Evolutionary conservation across 2,113 vertebrate species (phyloP).

Genomic region (Ctenomys sociabilis): DNA sequence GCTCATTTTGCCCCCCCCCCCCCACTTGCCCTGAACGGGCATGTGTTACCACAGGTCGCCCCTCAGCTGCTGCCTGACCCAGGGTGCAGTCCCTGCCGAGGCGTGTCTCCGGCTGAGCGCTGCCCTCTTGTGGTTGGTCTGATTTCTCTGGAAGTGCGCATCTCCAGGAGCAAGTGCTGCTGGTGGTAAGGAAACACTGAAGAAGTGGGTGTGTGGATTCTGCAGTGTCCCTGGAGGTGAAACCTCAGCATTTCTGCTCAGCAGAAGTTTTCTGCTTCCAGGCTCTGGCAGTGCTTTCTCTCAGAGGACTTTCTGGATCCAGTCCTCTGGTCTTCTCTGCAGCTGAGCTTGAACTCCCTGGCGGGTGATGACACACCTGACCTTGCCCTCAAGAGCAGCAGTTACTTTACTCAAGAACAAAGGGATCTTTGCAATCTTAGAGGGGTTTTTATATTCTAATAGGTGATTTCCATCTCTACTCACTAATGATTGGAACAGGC

Average conservation of each 20-base stretch:
- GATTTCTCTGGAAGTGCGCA: neutral
- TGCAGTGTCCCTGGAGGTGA: neutral
- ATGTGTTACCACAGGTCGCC: neutral
- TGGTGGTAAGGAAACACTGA: neutral
- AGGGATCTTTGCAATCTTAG: slow-evolving; percentile 52
- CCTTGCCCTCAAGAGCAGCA: neutral
- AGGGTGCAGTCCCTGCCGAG: neutral
- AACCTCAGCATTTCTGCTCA: neutral
- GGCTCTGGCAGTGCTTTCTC: neutral
- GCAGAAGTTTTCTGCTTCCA: neutral
- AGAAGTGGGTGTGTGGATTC: neutral
- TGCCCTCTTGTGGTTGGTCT: neutral
- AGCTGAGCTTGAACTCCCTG: neutral
- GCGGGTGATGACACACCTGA: neutral
- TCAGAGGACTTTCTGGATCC: neutral
- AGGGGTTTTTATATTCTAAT: slow-evolving; percentile 10
- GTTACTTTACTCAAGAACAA: neutral
- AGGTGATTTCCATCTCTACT: slow-evolving; percentile 3
- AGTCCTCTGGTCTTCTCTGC: neutral
- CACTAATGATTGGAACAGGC: neutral
- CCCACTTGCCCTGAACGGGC: neutral
- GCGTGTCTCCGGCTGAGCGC: neutral
- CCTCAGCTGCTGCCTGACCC: neutral
- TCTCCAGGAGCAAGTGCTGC: neutral
- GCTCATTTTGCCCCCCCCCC: neutral